Evolutionary conservation across 2,888 invertebrate genomes (phyloP).

Genomic region (Luperina nickerlii): DNA sequence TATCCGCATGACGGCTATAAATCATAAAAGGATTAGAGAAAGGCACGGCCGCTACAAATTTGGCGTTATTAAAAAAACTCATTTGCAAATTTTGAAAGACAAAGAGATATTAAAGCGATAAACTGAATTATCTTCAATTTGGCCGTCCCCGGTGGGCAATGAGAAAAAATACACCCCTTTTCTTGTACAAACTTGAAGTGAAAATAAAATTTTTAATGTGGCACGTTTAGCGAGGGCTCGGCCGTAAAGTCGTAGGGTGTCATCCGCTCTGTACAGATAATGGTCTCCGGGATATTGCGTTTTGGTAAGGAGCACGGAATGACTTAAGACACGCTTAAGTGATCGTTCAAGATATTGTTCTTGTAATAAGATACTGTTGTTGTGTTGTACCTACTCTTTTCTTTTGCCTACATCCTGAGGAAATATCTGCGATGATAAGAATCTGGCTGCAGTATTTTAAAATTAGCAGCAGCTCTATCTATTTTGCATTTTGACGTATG

Average conservation of each 20-base stretch:
- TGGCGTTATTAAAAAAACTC: slow-evolving; percentile 90
- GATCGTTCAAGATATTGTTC: slow-evolving; percentile 46
- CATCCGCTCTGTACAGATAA: slow-evolving; percentile 66
- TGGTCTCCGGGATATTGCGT: slow-evolving; percentile 47
- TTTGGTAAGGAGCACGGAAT: slow-evolving; percentile 41
- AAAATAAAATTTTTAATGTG: slow-evolving; percentile 84
- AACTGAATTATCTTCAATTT: slow-evolving; percentile 87
- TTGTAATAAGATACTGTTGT: slow-evolving; percentile 23
- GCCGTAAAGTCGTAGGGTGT: slow-evolving; percentile 68
- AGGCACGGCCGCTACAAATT: slow-evolving; percentile 83
- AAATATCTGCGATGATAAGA: neutral
- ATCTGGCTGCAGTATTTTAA: neutral
- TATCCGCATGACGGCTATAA: slow-evolving; percentile 79
- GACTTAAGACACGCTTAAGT: slow-evolving; percentile 48
- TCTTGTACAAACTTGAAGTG: slow-evolving; percentile 73
- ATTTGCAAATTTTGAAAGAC: slow-evolving; percentile 90
- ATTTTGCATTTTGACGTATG: neutral
- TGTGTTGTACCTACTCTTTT: slow-evolving; percentile 19
- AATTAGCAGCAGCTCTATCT: neutral
- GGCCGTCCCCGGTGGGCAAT: slow-evolving; percentile 77
- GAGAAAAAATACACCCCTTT: slow-evolving; percentile 79
- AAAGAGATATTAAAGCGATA: slow-evolving; percentile 89
- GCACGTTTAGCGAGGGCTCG: slow-evolving; percentile 64
- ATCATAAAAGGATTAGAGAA: slow-evolving; percentile 85
- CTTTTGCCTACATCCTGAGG: neutral